phyloP scores from a whole-genome alignment of 2,888 invertebrate species.

The Dicranocentrus wangi region DNA sequence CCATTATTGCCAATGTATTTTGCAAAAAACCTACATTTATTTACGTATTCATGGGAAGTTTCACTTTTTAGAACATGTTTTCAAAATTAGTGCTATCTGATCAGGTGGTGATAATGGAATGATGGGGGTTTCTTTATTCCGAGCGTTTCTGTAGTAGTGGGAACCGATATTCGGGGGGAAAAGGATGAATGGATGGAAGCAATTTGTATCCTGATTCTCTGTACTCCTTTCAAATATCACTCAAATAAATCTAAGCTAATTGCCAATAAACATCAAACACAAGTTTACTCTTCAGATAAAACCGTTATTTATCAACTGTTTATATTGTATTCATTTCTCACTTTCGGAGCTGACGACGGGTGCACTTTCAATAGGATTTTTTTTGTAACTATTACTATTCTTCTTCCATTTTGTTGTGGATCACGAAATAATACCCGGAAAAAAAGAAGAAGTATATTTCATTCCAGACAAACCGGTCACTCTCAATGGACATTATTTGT shows the following conservation, averaged over 20 bases:
- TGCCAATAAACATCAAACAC: constrained; percentile 31
- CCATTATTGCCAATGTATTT: constrained; percentile 3
- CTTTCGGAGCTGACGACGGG: too few relatives aligned
- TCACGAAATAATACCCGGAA: too few relatives aligned
- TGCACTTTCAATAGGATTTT: too few relatives aligned
- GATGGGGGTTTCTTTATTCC: too few relatives aligned
- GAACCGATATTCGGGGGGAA: too few relatives aligned
- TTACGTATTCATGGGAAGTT: constrained; percentile 32
- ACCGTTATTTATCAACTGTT: background rate
- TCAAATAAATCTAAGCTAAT: constrained; percentile 36
- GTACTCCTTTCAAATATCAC: constrained; percentile 12
- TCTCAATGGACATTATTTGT: too few relatives aligned
- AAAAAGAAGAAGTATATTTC: too few relatives aligned
- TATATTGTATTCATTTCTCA: too few relatives aligned
- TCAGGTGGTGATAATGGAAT: constrained; percentile 51
- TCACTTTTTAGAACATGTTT: background rate
- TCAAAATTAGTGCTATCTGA: background rate
- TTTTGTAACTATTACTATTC: too few relatives aligned
- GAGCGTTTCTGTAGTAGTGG: too few relatives aligned
- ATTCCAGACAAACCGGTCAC: too few relatives aligned
- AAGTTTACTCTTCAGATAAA: background rate
- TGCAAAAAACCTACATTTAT: constrained; percentile 15
- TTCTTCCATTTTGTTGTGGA: too few relatives aligned
- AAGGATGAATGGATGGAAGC: background rate
- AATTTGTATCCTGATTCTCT: background rate